These are phyloP conservation scores for Mungos mungo DNA, from an alignment of 2,113 vertebrate genomes.

Conservation along the genomic window DNA sequence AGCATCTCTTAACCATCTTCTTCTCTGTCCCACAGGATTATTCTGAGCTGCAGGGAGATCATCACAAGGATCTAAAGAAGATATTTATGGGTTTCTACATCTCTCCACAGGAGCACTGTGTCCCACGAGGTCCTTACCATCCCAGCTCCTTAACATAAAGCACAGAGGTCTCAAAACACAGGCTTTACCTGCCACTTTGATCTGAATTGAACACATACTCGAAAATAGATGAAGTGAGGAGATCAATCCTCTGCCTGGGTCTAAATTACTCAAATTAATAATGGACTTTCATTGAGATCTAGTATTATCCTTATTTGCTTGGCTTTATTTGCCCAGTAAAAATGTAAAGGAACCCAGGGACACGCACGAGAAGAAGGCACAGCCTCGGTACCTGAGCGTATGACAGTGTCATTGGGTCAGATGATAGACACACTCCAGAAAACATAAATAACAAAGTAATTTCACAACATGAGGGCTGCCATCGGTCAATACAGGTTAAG, in stretches of 20 bases:
- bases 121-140: neutral
- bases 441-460: neutral
- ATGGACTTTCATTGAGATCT: neutral
- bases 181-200: neutral
- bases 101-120: neutral
- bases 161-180: neutral
- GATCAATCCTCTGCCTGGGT: neutral
- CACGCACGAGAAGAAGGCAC: neutral
- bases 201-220: neutral
- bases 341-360: neutral
- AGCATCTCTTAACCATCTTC: neutral
- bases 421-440: neutral
- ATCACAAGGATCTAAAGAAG: constrained; percentile 1
- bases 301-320: neutral
- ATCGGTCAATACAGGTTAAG: neutral
- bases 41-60: neutral
- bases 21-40: neutral
- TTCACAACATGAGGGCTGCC: neutral
- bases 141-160: neutral
- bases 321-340: neutral
- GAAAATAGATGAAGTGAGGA: neutral
- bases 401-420: neutral
- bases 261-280: neutral
- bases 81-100: neutral
- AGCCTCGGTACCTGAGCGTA: neutral